A percentile compares a stretch with the other conserved stretches of the same genome.
Conservation (phyloP, 1,140 invertebrate species). For the Acromyrmex charruanus region DNA sequence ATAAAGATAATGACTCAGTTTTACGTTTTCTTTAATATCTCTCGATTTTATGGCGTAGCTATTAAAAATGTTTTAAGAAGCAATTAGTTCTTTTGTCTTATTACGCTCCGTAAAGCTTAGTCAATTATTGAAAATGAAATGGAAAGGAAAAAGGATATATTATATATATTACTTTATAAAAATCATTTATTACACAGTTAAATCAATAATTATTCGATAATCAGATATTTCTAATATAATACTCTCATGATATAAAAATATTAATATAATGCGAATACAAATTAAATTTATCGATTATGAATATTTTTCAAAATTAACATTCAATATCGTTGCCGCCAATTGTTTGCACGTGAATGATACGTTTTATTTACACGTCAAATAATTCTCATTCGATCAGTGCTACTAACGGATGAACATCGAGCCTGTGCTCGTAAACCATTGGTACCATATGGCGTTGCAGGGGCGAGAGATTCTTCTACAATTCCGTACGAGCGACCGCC, state of each 20-base stretch:
- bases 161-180: neutral
- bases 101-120: neutral
- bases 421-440: slow-evolving; percentile 18
- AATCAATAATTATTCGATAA: neutral
- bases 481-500: slow-evolving; percentile 20
- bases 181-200: neutral
- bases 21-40: slow-evolving; percentile 5
- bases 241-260: neutral
- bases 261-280: neutral
- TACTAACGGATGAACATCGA: slow-evolving; percentile 2
- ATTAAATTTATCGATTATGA: neutral
- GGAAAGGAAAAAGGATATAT: neutral
- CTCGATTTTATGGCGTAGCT: neutral
- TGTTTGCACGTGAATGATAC: neutral
- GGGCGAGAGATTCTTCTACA: slow-evolving; percentile 36
- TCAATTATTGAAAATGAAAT: neutral
- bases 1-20: neutral
- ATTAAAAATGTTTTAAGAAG: neutral
- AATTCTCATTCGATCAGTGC: neutral
- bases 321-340: neutral
- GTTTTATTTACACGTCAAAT: slow-evolving; percentile 7
- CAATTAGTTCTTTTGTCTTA: neutral
- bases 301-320: slow-evolving; percentile 3
- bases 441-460: slow-evolving; percentile 39
- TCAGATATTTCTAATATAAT: neutral